phyloP scores from a whole-genome alignment of 2,113 vertebrate genomes.

The Mystacornis crossleyi region DNA sequence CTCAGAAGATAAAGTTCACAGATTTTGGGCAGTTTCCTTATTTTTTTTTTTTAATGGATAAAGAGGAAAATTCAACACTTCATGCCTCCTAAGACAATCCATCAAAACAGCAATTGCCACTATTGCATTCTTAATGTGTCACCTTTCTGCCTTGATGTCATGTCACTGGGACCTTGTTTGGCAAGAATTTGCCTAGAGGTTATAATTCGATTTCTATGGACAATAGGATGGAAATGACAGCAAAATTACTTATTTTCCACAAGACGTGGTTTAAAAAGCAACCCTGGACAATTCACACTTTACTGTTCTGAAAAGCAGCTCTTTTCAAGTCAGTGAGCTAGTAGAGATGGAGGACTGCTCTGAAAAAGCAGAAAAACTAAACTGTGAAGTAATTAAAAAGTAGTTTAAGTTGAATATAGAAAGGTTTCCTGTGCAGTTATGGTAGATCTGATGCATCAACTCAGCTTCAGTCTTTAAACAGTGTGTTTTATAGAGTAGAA shows the following conservation, averaged over 20 bases:
- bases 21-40: neutral
- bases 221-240: neutral
- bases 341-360: neutral
- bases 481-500: neutral
- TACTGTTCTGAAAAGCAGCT: neutral
- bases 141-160: neutral
- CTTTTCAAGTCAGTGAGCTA: neutral
- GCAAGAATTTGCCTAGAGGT: neutral
- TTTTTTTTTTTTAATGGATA: neutral
- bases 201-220: neutral
- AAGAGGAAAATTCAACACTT: neutral
- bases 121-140: neutral
- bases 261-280: neutral
- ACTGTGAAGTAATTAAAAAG: neutral
- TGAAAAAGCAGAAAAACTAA: neutral
- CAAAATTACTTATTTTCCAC: neutral
- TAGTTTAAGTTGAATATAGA: neutral
- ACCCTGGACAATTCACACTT: neutral
- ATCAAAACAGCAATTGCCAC: neutral
- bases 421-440: neutral
- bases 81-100: neutral
- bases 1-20: neutral
- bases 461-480: neutral
- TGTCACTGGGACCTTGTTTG: neutral
- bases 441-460: neutral